A percentile compares a stretch with the other conserved stretches of the same genome.
Evolutionary conservation across 2,797 vertebrate species (phyloP).

Genomic region (Apogon hyalosoma): DNA sequence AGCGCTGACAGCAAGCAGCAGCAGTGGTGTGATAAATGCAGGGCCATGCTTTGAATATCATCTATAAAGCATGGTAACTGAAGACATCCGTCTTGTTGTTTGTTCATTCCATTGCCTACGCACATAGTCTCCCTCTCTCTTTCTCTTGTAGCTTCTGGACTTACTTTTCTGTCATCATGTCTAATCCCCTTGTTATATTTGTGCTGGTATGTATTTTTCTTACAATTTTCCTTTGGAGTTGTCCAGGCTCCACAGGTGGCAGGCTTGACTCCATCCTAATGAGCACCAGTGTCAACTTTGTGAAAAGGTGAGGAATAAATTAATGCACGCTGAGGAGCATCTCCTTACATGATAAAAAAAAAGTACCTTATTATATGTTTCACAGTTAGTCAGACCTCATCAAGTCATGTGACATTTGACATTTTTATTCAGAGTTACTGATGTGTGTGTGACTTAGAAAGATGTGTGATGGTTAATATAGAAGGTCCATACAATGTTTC

Average conservation of each 20-base stretch:
- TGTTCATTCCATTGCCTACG: conserved; percentile 44
- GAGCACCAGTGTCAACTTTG: conserved; percentile 30
- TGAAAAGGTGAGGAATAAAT: conserved; percentile 36
- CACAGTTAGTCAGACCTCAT: conserved; percentile 3
- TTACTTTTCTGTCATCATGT: conserved; percentile 28
- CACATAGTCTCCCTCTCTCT: neutral
- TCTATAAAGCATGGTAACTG: conserved; percentile 66
- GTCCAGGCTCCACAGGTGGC: conserved; percentile 33
- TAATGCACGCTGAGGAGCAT: conserved; percentile 37
- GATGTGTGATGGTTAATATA: neutral
- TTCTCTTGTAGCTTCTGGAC: neutral
- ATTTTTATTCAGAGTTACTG: neutral
- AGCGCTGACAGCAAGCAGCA: conserved; percentile 47
- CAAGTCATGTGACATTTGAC: neutral
- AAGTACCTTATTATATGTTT: conserved; percentile 2
- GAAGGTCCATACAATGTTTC: neutral
- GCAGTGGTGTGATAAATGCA: conserved; percentile 62
- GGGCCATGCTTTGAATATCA: conserved; percentile 71
- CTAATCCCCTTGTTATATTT: conserved; percentile 9
- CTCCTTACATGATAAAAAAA: conserved; percentile 11
- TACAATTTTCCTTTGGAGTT: conserved; percentile 13
- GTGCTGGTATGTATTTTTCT: conserved; percentile 26
- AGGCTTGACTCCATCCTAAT: conserved; percentile 39
- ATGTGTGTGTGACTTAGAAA: neutral
- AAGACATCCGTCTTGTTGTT: conserved; percentile 70